Percentiles rank a stretch among this genome's conserved stretches.
Evolutionary conservation across 2,797 vertebrate genomes (phyloP).

Genomic region (Trichosurus vulpecula): DNA sequence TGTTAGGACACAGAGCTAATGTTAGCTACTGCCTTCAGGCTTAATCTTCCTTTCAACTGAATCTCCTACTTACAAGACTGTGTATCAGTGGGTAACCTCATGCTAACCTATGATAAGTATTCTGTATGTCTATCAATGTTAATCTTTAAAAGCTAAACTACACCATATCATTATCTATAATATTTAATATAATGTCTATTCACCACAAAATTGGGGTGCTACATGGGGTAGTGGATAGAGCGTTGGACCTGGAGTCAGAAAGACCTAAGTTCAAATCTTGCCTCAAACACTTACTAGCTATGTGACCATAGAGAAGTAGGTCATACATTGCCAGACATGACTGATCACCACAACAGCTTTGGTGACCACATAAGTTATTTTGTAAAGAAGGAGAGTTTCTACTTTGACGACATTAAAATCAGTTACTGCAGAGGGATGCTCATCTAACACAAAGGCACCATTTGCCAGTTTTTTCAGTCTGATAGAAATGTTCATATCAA

Average conservation of each 20-base stretch:
- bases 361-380: conserved; percentile 9
- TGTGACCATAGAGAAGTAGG: neutral
- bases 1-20: neutral
- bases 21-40: neutral
- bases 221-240: neutral
- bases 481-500: conserved; percentile 6
- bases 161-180: neutral
- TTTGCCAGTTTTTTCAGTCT: neutral
- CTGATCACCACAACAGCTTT: neutral
- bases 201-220: neutral
- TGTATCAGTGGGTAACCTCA: neutral
- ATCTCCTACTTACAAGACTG: neutral
- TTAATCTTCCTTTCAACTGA: neutral
- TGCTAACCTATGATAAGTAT: neutral
- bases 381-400: conserved; percentile 35
- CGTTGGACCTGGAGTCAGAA: neutral
- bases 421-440: neutral
- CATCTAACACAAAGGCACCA: neutral
- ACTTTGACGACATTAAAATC: neutral
- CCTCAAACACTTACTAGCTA: neutral
- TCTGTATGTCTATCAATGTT: neutral
- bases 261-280: neutral
- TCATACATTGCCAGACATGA: neutral
- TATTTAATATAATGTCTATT: neutral
- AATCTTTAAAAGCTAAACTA: neutral